Conservation (phyloP, 2,888 invertebrate genomes). For the Cotesia congregata region DNA sequence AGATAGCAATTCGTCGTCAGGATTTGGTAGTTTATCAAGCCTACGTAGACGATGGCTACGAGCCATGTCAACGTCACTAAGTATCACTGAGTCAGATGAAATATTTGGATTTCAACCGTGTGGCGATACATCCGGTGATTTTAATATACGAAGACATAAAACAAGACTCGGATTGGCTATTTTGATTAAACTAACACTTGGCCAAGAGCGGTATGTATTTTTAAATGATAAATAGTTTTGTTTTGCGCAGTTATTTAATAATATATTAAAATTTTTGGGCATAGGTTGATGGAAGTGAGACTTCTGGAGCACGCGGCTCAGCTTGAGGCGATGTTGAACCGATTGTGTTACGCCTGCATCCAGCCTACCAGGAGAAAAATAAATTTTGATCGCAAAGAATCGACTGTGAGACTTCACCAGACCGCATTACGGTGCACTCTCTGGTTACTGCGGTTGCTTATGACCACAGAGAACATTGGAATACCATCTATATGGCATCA, state of each 20-base stretch:
- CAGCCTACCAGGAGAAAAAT: constrained; percentile 52
- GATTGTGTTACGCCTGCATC: constrained; percentile 73
- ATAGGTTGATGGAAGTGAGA: constrained; percentile 79
- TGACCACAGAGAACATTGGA: constrained; percentile 49
- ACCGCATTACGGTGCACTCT: constrained; percentile 58
- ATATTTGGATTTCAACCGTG: constrained; percentile 60
- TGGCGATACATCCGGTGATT: constrained; percentile 51
- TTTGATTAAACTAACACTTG: constrained; percentile 74
- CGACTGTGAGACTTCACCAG: constrained; percentile 58
- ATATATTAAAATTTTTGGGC: constrained; percentile 37
- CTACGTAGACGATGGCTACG: constrained; percentile 73
- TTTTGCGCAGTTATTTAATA: constrained; percentile 2
- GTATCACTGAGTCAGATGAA: constrained; percentile 68
- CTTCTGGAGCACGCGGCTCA: constrained; percentile 86
- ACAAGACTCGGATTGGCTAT: constrained; percentile 79
- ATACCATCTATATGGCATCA: constrained; percentile 66
- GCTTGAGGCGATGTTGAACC: constrained; percentile 80
- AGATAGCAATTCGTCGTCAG: constrained; percentile 61
- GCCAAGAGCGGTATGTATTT: constrained; percentile 72
- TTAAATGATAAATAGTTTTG: not conserved
- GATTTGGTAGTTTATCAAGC: constrained; percentile 72
- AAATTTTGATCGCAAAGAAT: constrained; percentile 50
- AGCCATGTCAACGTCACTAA: constrained; percentile 73
- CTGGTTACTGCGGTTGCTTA: constrained; percentile 60
- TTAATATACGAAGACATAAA: constrained; percentile 62